phyloP scores from a whole-genome alignment of 2,113 vertebrate species.

The Oophaga pumilio region DNA sequence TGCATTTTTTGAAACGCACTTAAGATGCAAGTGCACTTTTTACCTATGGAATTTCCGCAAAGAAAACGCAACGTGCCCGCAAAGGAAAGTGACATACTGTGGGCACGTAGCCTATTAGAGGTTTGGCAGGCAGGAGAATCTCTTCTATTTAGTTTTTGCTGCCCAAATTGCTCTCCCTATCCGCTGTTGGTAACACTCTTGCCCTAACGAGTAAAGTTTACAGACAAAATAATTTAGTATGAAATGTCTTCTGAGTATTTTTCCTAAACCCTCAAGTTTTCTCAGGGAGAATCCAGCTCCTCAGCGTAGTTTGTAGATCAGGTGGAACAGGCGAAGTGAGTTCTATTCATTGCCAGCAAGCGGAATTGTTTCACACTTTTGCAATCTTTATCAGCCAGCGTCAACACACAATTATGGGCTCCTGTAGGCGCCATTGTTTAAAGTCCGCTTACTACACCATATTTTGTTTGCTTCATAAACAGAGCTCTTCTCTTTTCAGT shows the following conservation, averaged over 20 bases:
- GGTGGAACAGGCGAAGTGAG: background rate
- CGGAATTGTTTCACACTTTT: background rate
- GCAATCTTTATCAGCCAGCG: constrained; percentile 28
- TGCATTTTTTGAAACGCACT: no score
- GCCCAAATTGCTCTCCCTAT: background rate
- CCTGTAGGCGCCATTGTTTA: constrained; percentile 46
- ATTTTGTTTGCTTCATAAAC: constrained; percentile 31
- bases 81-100: no score
- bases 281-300: background rate
- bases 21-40: no score
- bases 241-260: background rate
- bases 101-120: no score
- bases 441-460: constrained; percentile 27
- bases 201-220: background rate
- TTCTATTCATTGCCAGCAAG: constrained; percentile 16
- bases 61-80: no score
- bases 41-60: no score
- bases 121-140: background rate
- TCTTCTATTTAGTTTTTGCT: background rate
- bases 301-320: background rate
- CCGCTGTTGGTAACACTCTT: background rate
- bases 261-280: background rate
- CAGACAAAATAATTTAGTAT: background rate
- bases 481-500: constrained; percentile 1
- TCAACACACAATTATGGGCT: constrained; percentile 45